Evolutionary conservation across 2,888 invertebrate species (phyloP).

Genomic region (Sphaerophoria rueppellii): DNA sequence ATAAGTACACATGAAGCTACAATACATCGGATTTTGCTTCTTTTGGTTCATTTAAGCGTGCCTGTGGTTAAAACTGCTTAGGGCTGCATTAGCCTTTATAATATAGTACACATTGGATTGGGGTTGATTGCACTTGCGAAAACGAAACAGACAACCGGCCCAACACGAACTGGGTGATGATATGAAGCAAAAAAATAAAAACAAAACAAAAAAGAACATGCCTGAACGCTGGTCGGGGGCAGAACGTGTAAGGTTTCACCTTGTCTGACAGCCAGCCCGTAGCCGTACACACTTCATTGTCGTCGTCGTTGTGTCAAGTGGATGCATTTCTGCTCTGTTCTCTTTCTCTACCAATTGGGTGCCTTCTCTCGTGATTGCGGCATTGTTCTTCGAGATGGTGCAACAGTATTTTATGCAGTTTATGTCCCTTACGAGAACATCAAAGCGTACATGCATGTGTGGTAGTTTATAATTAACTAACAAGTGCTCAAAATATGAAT

Average conservation of each 20-base stretch:
- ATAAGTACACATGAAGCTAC: constrained; percentile 3
- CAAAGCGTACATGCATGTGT: constrained; percentile 20
- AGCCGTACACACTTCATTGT: constrained; percentile 52
- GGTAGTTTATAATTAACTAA: constrained; percentile 53
- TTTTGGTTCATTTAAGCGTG: constrained; percentile 56
- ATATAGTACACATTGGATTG: constrained; percentile 66
- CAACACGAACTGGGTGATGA: constrained; percentile 55
- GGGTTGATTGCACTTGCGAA: constrained; percentile 71
- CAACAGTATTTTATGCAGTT: constrained; percentile 41
- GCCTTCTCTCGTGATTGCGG: constrained; percentile 56
- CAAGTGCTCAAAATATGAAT: neutral
- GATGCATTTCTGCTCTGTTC: constrained; percentile 34
- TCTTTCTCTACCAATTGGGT: constrained; percentile 55
- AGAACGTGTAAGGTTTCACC: constrained; percentile 72
- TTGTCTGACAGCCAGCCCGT: constrained; percentile 65
- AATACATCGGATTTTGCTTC: constrained; percentile 16
- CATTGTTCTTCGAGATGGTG: constrained; percentile 60
- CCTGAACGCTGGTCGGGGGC: constrained; percentile 53
- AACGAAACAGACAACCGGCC: constrained; percentile 67
- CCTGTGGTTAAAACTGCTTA: constrained; percentile 64
- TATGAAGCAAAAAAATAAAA: constrained; percentile 21
- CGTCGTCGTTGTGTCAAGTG: constrained; percentile 58
- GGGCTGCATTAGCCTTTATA: constrained; percentile 67
- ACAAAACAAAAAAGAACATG: constrained; percentile 36
- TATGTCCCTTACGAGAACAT: neutral